Evolutionary conservation across 2,113 vertebrate species (phyloP).

Genomic region (Callochromis pleurospilus): DNA sequence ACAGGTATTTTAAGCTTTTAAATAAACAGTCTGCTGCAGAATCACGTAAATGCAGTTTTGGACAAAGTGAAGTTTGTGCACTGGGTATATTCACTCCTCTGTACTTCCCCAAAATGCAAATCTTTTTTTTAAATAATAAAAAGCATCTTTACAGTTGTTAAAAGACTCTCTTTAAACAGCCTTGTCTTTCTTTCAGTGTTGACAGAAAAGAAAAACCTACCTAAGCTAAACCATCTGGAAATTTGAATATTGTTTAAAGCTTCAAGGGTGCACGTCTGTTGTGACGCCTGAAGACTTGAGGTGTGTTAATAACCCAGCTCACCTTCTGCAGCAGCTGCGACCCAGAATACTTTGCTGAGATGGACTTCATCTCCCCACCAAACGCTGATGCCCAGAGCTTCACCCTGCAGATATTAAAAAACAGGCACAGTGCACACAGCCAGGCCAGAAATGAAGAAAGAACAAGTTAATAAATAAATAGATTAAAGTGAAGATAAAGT

Average conservation of each 20-base stretch:
- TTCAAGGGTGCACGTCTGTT: neutral
- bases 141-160: neutral
- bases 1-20: neutral
- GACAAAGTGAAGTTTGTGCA: neutral
- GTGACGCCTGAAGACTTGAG: neutral
- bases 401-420: conserved; percentile 70
- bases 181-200: neutral
- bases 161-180: neutral
- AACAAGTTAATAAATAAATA: neutral
- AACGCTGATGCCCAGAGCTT: conserved; percentile 99
- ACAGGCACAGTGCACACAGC: neutral
- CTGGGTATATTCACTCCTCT: neutral
- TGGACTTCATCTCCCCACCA: conserved; percentile 98
- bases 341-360: conserved; percentile 96
- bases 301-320: conserved; percentile 20
- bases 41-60: neutral
- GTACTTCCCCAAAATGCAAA: neutral
- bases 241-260: neutral
- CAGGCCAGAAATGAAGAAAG: neutral
- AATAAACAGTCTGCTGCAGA: neutral
- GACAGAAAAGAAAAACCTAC: neutral
- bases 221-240: neutral
- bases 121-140: neutral
- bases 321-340: conserved; percentile 99
- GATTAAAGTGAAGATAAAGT: neutral